Percentiles rank a stretch among this genome's conserved stretches.
phyloP scores from a whole-genome alignment of 35 echinoderm and acorn worm species.

The Amphiura filiformis region DNA sequence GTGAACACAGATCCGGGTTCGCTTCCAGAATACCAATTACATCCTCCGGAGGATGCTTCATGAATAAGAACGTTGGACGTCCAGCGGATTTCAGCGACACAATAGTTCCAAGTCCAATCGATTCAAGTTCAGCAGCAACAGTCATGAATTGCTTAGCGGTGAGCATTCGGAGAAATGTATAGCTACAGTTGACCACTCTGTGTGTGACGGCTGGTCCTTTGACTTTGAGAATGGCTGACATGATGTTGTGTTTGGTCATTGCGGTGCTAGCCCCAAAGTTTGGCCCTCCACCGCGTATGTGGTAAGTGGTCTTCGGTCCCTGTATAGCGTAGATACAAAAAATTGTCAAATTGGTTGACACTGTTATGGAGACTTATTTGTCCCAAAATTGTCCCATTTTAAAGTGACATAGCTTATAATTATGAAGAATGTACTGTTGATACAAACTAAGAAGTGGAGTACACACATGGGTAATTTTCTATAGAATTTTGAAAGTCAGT shows the following conservation, averaged over 20 bases:
- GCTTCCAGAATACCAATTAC: background rate
- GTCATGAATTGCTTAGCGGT: background rate
- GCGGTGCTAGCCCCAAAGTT: background rate
- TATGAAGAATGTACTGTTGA: too few species aligned
- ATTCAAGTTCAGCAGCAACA: background rate
- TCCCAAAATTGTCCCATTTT: background rate
- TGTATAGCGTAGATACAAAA: background rate
- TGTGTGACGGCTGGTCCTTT: background rate
- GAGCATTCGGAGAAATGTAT: background rate
- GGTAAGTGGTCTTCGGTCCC: background rate
- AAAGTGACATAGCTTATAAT: too few species aligned
- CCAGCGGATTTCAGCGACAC: background rate
- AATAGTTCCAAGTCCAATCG: background rate
- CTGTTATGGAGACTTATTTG: too few species aligned
- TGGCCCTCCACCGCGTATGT: background rate
- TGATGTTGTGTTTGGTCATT: conserved; percentile 6
- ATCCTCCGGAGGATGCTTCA: background rate
- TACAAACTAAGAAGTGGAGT: too few species aligned
- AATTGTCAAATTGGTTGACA: background rate
- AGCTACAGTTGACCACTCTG: background rate
- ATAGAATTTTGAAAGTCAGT: too few species aligned
- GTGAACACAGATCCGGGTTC: background rate
- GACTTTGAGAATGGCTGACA: background rate
- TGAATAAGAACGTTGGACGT: background rate
- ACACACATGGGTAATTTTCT: too few species aligned